phyloP scores from a whole-genome alignment of 2,113 vertebrate species.

The Misgurnus mizolepis region DNA sequence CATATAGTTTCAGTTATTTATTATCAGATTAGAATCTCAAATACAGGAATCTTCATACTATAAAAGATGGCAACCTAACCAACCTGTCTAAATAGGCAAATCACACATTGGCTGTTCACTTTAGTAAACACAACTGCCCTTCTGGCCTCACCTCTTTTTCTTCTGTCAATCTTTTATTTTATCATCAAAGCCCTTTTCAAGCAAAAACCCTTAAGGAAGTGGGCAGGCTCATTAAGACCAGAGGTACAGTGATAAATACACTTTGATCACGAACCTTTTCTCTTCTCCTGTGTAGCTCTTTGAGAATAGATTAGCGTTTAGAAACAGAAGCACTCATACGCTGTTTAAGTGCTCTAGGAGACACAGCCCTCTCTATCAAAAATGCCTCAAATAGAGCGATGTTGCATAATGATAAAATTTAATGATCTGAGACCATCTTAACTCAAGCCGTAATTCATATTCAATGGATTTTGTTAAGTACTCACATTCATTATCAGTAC shows the following conservation, averaged over 20 bases:
- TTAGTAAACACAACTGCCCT: not conserved
- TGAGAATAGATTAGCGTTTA: constrained; percentile 24
- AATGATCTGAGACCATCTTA: constrained; percentile 29
- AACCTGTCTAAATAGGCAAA: not conserved
- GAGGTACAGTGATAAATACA: constrained; percentile 15
- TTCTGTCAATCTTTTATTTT: constrained; percentile 12
- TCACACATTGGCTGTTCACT: not conserved
- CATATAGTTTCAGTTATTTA: not conserved
- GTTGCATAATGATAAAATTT: constrained; percentile 21
- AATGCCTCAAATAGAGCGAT: constrained; percentile 11
- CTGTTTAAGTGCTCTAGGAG: constrained; percentile 31
- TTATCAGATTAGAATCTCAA: not conserved
- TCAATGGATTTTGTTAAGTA: not conserved
- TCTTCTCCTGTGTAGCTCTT: constrained; percentile 2
- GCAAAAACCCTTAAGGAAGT: constrained; percentile 7
- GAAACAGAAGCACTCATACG: constrained; percentile 8
- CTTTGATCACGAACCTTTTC: constrained; percentile 18
- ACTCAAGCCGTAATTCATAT: not conserved
- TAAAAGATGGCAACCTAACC: not conserved
- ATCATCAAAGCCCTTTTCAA: constrained; percentile 29
- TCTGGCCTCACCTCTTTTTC: not conserved
- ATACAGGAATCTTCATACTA: not conserved
- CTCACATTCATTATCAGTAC: not conserved
- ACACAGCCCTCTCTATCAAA: constrained; percentile 18
- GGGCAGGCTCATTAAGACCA: not conserved